Evolutionary conservation across 2,888 invertebrate genomes (phyloP), one percentile per base, ranked within the genome.

Genomic region (Cosmia pyralina): DNA sequence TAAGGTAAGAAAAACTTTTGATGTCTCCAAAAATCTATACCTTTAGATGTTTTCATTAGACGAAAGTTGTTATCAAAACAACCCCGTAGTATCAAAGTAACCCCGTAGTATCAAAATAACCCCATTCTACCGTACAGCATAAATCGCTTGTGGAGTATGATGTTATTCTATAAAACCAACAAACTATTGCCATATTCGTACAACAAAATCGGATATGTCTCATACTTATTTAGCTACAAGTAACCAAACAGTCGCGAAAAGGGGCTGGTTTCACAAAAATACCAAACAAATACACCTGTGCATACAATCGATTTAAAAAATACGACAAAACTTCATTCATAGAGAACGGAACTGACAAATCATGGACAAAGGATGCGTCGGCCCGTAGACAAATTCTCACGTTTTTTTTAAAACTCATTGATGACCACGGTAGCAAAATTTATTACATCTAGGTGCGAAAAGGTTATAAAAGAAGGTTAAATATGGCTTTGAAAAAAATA

Each of bases 221-320:
- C 57, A 65, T 86, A 82, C 85, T 82, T 82, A 82, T 81, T 81
- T 85, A 73, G 72, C 69, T 69, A 79, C 81, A 79, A 81, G 81
- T 77, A 86, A 86, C 79, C 78, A 86, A 85, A 84, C 82, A 85
- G 63, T 69, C 72, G 63, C 64, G 57, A 66, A 82, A 78, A 79
- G 76, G 65, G 81, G 74, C 74, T 71, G 75, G 70, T 72, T 62
- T 69, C 52, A 72, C 69, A 84, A 82, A 82, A 82, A 72, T 79
- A 73, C 76, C 85, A 85, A 88, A 91, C 87, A 93, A 93, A 94
- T 92, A 93, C 95, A 95, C 95, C 95, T 95, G 95, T 93, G 93
- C 90, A 94, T 82, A 95, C 92, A 93, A 70, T 59, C 74, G 84
- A 77, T 74, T 57, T 75, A 79, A 81, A 87, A 91, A 90, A 87